Percentiles rank a stretch among this genome's conserved stretches.
phyloP scores from a whole-genome alignment of 2,888 invertebrate species.

The Epinotia brunnichana region DNA sequence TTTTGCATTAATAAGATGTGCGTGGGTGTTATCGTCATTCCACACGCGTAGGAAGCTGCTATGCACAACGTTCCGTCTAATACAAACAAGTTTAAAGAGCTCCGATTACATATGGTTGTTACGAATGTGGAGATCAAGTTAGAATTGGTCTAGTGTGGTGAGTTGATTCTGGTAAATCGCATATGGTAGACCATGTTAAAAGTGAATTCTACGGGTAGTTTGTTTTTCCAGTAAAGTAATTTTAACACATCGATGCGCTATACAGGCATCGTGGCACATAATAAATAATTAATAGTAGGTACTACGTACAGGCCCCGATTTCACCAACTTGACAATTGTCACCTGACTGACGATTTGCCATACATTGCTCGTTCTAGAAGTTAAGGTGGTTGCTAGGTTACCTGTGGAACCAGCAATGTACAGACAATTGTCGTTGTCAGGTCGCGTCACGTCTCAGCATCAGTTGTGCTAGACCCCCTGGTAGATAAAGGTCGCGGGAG shows the following conservation, averaged over 20 bases:
- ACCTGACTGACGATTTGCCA: too few relatives aligned
- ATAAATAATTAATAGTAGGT: too few relatives aligned
- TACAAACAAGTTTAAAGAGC: neutral
- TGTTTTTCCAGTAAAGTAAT: conserved; percentile 19
- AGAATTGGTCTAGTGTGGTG: neutral
- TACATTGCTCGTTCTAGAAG: too few relatives aligned
- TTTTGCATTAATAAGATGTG: neutral
- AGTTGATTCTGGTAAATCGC: neutral
- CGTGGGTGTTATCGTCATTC: conserved; percentile 24
- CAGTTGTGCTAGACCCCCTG: too few relatives aligned
- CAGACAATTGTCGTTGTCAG: too few relatives aligned
- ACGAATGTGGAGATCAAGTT: neutral
- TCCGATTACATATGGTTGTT: neutral
- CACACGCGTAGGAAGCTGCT: neutral
- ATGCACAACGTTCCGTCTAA: neutral
- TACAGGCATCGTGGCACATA: neutral
- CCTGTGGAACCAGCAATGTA: too few relatives aligned
- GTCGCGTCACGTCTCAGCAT: too few relatives aligned
- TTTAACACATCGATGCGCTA: neutral
- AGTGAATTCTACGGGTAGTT: neutral
- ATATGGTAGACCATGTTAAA: neutral
- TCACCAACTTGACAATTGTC: too few relatives aligned
- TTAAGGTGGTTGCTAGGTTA: too few relatives aligned
- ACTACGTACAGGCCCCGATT: too few relatives aligned
- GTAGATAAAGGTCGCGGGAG: too few relatives aligned